Base-by-base conservation (phyloP, 2,113 vertebrate species). In the Ophthalmolycus amberensis region DNA sequence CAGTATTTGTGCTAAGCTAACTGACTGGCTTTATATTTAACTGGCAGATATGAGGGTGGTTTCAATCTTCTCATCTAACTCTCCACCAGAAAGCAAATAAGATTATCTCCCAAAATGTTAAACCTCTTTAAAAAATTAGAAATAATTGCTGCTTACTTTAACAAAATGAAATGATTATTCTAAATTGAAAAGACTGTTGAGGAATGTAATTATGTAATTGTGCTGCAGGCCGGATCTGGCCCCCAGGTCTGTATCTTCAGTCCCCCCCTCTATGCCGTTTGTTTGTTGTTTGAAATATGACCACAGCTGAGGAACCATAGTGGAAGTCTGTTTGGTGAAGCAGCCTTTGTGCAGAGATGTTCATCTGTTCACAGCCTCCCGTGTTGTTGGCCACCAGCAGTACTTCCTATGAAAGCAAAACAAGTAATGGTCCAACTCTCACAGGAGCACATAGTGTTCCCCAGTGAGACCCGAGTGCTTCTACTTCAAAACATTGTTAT, bases 381-480 rank as follows among this genome's bases (percentile, higher is more conserved):
- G 40, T 25, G 64, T 38, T 58, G 58, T 77, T 83, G 62, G 80
- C 68, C 76, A 20, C 52, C 0, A 29, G 46, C 52, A 70, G 79
- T 7, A 52, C 60, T 85, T 84, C 77, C 80, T 77, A 1, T 77
- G 34, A 75, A 56, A 72, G 22, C 73, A 88, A 71, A 88, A 83
- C 79, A 85, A 80, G 69, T 40, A 18, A 27, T 64, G 37, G 48
- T 84, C 40, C 60, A 56, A 46, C 32, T 79, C 90, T 86, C 88
- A 2, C 42, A 50, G 81, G 90, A 86, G 67, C 52, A 18, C 68
- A 64, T 0, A 2, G 66, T 27, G 22, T 3, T 80, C 72, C 83
- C 81, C 42, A 15, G 77, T 66, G 86, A 71, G 18, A 67, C 60
- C 29, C 0, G 5, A 46, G 78, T 0, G 69, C 38, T 32, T 63